phyloP scores from a whole-genome alignment of 2,888 invertebrate genomes.

The Seira musarum region DNA sequence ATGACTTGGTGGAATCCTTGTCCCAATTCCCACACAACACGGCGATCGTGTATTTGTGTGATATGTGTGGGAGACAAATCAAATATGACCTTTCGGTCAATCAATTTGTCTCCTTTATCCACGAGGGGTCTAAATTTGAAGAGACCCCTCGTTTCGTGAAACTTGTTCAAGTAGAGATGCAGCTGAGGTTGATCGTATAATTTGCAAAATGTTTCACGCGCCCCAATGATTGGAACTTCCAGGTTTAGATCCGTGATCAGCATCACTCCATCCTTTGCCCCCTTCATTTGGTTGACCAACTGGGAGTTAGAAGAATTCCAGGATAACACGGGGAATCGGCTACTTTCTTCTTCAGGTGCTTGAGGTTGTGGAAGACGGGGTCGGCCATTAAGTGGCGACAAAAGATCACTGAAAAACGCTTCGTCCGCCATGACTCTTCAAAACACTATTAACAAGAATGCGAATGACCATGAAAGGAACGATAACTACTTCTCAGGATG shows the following conservation, averaged over 20 bases:
- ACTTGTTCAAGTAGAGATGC: background rate
- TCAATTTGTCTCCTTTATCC: background rate
- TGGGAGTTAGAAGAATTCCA: background rate
- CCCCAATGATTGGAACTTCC: background rate
- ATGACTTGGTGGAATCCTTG: background rate
- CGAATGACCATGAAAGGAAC: background rate
- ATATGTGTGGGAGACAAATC: background rate
- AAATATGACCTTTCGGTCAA: constrained; percentile 1
- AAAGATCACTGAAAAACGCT: background rate
- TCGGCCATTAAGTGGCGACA: background rate
- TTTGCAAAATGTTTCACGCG: background rate
- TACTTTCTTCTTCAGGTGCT: too few species aligned
- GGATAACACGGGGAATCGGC: background rate
- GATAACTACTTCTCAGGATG: too few species aligned
- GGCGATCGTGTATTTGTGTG: background rate
- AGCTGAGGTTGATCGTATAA: background rate
- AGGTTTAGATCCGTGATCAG: background rate
- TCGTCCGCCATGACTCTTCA: background rate
- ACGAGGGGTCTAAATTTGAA: background rate
- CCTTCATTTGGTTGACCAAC: background rate
- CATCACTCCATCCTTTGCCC: background rate
- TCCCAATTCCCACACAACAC: too few species aligned
- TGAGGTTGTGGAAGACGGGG: background rate
- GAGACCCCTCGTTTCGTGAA: background rate
- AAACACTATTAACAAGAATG: background rate